Evolutionary conservation across 1,140 invertebrate species (phyloP).

Genomic region (Saccostrea echinata): DNA sequence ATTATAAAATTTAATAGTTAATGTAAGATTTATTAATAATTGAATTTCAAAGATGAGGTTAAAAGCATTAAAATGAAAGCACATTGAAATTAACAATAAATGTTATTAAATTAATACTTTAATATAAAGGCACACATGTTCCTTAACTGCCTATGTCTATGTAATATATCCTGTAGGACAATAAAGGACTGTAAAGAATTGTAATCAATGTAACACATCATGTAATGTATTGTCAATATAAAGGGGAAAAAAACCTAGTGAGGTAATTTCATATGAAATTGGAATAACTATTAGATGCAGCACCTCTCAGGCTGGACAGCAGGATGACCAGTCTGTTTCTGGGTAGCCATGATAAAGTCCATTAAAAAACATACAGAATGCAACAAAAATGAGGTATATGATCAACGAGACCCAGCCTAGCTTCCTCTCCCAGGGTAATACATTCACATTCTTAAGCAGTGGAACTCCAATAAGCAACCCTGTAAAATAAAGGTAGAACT

Average conservation of each 20-base stretch:
- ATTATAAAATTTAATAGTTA: no score
- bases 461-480: slow-evolving; percentile 77
- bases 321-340: slow-evolving; percentile 71
- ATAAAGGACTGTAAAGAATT: no score
- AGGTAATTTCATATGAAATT: not conserved
- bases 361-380: slow-evolving; percentile 76
- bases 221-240: not conserved
- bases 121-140: no score
- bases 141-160: no score
- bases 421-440: slow-evolving; percentile 77
- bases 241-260: not conserved
- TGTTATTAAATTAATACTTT: no score
- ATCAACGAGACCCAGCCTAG: slow-evolving; percentile 76
- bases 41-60: no score
- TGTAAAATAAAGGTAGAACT: slow-evolving; percentile 60
- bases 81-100: no score
- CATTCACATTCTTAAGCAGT: slow-evolving; percentile 76
- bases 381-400: slow-evolving; percentile 72
- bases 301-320: slow-evolving; percentile 42
- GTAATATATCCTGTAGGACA: no score
- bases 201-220: no score
- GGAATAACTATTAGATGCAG: not conserved
- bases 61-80: no score
- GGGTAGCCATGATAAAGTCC: slow-evolving; percentile 75
- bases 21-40: no score